Percentiles rank a stretch among this genome's conserved stretches.
Conservation (phyloP, 2,113 vertebrate species). For the Melanerpes aurifrons region DNA sequence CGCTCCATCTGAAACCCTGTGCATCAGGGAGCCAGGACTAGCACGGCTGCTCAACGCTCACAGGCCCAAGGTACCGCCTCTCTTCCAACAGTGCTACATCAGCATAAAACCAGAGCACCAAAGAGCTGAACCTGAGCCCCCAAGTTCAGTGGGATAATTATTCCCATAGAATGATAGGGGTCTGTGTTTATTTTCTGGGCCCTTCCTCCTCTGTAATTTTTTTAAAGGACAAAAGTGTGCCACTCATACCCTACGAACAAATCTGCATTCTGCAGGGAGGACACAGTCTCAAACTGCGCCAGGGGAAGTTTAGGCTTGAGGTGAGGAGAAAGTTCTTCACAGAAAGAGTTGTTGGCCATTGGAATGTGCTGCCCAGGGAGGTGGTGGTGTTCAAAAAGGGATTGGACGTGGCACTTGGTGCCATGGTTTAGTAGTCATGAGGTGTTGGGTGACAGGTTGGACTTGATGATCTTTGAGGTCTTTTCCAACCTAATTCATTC, state of each 20-base stretch:
- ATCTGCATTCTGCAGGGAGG: neutral
- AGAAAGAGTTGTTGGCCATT: too few species aligned
- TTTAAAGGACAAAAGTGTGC: neutral
- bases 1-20: neutral
- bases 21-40: neutral
- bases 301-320: too few species aligned
- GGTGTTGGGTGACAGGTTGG: too few species aligned
- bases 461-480: too few species aligned
- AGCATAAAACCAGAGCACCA: accelerated
- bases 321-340: too few species aligned
- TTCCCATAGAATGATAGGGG: neutral
- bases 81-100: neutral
- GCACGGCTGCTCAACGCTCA: accelerated
- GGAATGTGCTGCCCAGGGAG: too few species aligned
- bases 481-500: too few species aligned
- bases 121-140: neutral
- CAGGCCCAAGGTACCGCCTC: neutral
- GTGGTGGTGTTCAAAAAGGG: too few species aligned
- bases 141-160: neutral
- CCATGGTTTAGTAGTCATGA: too few species aligned
- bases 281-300: too few species aligned
- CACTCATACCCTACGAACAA: neutral
- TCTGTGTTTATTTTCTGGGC: neutral
- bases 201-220: neutral
- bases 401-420: too few species aligned